Evolutionary conservation across 64 coral and sea anemone species (phyloP).

Genomic region (Dendrophyllia cribrosa): DNA sequence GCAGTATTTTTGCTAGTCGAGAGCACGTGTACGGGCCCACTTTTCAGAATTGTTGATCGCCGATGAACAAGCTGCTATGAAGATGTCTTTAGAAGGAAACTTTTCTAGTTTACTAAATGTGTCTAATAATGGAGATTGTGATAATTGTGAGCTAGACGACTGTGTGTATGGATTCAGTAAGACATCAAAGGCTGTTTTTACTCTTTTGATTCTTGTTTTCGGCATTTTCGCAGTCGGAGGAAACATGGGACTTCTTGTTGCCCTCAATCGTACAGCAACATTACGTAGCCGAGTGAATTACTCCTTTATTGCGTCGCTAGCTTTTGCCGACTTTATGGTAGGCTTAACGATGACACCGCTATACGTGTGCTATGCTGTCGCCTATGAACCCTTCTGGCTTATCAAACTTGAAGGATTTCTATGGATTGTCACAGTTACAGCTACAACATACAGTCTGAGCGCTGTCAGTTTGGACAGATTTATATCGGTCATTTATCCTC

Average conservation of each 20-base stretch:
- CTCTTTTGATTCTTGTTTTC: not conserved
- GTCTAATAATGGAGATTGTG: not conserved
- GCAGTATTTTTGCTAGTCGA: too few species aligned
- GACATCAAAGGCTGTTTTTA: not conserved
- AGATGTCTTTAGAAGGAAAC: not conserved
- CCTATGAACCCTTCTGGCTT: not conserved
- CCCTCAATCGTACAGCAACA: not conserved
- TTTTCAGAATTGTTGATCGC: not conserved
- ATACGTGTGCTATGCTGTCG: constrained; percentile 4
- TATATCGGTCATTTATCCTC: constrained; percentile 13
- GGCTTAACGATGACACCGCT: constrained; percentile 31
- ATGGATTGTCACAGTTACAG: constrained; percentile 40
- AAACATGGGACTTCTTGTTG: constrained; percentile 5
- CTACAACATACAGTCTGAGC: constrained; percentile 44
- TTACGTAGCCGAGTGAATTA: not conserved
- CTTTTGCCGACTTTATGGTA: constrained; percentile 28
- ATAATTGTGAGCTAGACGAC: not conserved
- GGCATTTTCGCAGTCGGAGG: constrained; percentile 17
- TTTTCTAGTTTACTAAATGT: not conserved
- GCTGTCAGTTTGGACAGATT: constrained; percentile 44
- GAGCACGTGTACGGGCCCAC: too few species aligned
- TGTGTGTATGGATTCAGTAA: not conserved
- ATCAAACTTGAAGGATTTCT: constrained; percentile 34
- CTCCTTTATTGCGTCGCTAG: constrained; percentile 13
- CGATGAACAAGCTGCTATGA: not conserved